phyloP scores from a whole-genome alignment of 2,888 invertebrate species.

The Subacronicta megacephala region DNA sequence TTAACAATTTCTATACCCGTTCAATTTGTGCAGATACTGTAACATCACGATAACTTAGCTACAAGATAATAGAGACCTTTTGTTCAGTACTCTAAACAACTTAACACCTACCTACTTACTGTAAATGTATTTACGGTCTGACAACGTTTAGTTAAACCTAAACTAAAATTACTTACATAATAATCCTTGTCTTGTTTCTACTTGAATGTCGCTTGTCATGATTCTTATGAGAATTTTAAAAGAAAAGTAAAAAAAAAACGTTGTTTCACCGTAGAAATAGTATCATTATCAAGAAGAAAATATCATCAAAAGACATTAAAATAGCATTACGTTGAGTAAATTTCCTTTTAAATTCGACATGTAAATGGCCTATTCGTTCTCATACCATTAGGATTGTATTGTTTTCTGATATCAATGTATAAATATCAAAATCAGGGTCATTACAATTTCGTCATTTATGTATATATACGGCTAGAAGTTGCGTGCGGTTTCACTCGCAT shows the following conservation, averaged over 20 bases:
- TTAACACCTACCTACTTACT: constrained; percentile 48
- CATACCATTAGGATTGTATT: constrained; percentile 43
- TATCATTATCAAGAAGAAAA: too few species aligned
- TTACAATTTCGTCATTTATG: constrained; percentile 27
- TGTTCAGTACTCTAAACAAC: constrained; percentile 60
- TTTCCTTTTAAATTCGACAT: constrained; percentile 27
- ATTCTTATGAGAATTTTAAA: neutral
- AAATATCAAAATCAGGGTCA: constrained; percentile 12
- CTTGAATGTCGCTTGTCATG: constrained; percentile 8
- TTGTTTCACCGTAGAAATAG: too few species aligned
- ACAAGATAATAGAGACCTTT: constrained; percentile 75
- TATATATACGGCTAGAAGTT: constrained; percentile 15
- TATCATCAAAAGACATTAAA: constrained; percentile 44
- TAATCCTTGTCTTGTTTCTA: constrained; percentile 67
- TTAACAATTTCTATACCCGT: constrained; percentile 14
- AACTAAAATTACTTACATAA: constrained; percentile 63
- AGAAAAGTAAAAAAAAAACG: too few species aligned
- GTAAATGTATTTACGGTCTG: constrained; percentile 21
- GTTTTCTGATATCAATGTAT: constrained; percentile 33
- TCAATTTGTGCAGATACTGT: constrained; percentile 20
- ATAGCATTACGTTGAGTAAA: constrained; percentile 48
- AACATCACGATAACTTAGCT: constrained; percentile 64
- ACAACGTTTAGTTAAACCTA: constrained; percentile 68
- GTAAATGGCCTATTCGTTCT: constrained; percentile 42
- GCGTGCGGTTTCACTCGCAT: too few species aligned